These are phyloP conservation scores for Drosophila melanosoma DNA, from an alignment of 2,888 invertebrate species.

Conservation along the genomic window DNA sequence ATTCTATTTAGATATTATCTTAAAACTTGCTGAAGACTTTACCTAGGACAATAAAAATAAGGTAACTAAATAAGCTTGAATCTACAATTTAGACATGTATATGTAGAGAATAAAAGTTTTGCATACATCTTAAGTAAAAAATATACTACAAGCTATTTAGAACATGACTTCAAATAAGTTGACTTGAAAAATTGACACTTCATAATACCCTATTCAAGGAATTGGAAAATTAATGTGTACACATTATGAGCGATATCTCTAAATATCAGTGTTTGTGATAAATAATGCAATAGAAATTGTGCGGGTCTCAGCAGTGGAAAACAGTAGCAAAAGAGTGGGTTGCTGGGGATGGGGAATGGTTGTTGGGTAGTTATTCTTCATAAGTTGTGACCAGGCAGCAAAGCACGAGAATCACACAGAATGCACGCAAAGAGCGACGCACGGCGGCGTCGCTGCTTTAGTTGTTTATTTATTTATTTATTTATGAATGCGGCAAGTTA, in stretches of 20 bases:
- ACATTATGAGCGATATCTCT: constrained; percentile 49
- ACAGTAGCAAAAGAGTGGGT: not conserved
- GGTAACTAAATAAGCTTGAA: fast-evolving
- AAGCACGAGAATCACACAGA: constrained; percentile 61
- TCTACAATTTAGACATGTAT: not conserved
- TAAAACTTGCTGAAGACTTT: not conserved
- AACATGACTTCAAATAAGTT: not conserved
- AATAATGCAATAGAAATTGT: constrained; percentile 69
- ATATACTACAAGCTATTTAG: not conserved
- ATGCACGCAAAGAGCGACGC: constrained; percentile 51
- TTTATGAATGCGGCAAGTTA: constrained; percentile 65
- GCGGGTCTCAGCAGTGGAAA: constrained; percentile 27
- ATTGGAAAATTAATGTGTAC: not conserved
- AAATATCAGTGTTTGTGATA: constrained; percentile 67
- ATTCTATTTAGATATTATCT: not conserved
- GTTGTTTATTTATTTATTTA: constrained; percentile 65
- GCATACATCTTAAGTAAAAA: not conserved
- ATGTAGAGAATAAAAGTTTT: not conserved
- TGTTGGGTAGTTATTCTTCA: constrained; percentile 50
- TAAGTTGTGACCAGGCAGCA: constrained; percentile 41
- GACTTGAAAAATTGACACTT: not conserved
- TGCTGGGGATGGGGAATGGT: not conserved
- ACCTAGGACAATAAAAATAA: not conserved
- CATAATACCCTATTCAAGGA: constrained; percentile 3
- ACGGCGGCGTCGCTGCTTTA: constrained; percentile 15